Evolutionary conservation across 2,797 vertebrate species (phyloP).

Genomic region (Nasua narica): DNA sequence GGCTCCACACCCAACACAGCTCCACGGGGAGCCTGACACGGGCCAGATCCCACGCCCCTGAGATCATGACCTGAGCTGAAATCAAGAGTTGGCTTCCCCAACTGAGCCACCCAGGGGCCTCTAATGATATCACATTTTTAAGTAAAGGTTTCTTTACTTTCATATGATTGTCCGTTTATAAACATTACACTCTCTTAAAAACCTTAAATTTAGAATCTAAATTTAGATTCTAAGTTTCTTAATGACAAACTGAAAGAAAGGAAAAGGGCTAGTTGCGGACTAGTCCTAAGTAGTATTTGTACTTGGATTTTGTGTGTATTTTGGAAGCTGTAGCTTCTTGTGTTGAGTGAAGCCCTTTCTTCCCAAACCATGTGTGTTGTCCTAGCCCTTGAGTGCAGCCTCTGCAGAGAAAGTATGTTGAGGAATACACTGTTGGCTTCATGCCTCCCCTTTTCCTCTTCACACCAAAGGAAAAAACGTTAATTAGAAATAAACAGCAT

Average conservation of each 20-base stretch:
- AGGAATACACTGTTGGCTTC: background rate
- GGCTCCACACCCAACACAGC: background rate
- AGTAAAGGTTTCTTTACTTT: background rate
- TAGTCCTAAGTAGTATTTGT: background rate
- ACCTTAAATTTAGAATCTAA: background rate
- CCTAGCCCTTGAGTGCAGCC: background rate
- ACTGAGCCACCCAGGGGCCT: background rate
- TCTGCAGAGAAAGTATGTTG: background rate
- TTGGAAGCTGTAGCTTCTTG: background rate
- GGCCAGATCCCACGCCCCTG: background rate
- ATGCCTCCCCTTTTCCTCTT: background rate
- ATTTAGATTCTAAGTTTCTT: background rate
- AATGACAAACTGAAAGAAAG: background rate
- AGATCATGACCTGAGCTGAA: background rate
- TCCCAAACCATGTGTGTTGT: background rate
- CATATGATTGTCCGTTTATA: background rate
- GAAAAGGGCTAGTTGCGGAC: background rate
- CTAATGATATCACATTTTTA: background rate
- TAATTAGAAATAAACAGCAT: background rate
- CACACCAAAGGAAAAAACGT: background rate
- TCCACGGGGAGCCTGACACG: background rate
- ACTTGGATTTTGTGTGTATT: background rate
- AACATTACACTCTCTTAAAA: background rate
- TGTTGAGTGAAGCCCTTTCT: background rate
- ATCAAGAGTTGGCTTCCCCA: background rate